phyloP scores from a whole-genome alignment of 37 sponge, comb jelly and placozoan genomes.

The Hormiphora californensis region DNA sequence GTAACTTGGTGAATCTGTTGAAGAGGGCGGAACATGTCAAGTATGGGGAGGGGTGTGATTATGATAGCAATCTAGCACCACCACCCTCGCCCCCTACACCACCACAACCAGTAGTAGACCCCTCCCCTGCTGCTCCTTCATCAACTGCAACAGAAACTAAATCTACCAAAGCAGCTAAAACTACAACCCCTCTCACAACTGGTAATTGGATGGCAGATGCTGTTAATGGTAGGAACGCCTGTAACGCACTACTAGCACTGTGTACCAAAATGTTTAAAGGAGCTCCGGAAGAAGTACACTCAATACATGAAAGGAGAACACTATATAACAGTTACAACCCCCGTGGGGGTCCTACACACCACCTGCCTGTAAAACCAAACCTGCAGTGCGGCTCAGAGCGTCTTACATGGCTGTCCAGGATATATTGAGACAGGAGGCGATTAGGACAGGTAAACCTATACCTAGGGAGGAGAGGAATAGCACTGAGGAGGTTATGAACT shows the following conservation, averaged over 20 bases:
- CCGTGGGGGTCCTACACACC: constrained; percentile 26
- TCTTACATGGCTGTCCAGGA: neutral
- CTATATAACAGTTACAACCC: neutral
- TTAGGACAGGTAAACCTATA: neutral
- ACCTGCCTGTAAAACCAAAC: neutral
- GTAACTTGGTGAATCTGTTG: neutral
- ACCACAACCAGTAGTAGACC: no score
- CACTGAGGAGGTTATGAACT: no score
- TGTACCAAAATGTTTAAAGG: neutral
- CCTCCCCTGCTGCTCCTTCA: no score
- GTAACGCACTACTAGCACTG: neutral
- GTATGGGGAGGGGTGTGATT: no score
- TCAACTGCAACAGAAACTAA: no score
- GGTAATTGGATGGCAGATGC: constrained; percentile 3
- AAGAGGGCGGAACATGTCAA: no score
- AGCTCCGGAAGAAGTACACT: neutral
- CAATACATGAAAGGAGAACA: constrained; percentile 3
- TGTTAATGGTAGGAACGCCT: constrained; percentile 36
- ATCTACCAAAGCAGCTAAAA: no score
- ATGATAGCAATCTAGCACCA: no score
- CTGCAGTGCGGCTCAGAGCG: neutral
- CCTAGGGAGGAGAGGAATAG: constrained; percentile 12
- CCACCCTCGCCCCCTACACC: no score
- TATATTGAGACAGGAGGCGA: neutral
- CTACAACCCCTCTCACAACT: neutral